Evolutionary conservation across 1,140 invertebrate species (phyloP).

Genomic region (Phortica variegata): DNA sequence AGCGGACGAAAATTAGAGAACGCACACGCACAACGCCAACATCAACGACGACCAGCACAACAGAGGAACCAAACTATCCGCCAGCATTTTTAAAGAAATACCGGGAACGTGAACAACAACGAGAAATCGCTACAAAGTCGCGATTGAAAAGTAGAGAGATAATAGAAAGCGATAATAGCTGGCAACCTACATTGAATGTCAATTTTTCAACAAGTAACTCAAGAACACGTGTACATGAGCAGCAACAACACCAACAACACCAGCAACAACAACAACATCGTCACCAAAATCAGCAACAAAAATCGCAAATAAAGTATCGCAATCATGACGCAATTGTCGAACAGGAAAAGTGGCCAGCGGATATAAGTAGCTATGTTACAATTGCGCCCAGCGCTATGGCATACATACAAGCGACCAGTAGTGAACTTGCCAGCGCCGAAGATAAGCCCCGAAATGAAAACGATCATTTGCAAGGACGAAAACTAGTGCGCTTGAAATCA

Average conservation of each 20-base stretch:
- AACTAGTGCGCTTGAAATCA: too few relatives aligned
- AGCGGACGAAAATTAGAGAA: constrained; percentile 16
- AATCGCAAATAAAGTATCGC: too few relatives aligned
- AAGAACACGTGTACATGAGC: constrained; percentile 37
- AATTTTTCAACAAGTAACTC: constrained; percentile 35
- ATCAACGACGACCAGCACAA: constrained; percentile 24
- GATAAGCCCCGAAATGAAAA: too few relatives aligned
- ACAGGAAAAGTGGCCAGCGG: constrained; percentile 34
- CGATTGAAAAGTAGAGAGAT: too few relatives aligned
- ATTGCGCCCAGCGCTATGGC: constrained; percentile 45
- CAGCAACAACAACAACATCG: constrained; percentile 28
- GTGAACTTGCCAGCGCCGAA: too few relatives aligned
- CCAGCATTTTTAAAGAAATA: constrained; percentile 34
- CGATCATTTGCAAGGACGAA: too few relatives aligned
- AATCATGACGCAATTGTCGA: too few relatives aligned
- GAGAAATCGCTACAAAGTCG: constrained; percentile 26
- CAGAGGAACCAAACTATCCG: constrained; percentile 46
- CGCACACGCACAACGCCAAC: constrained; percentile 3
- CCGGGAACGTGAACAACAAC: constrained; percentile 26
- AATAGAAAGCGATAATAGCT: too few relatives aligned
- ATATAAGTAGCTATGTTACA: constrained; percentile 36
- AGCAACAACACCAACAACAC: constrained; percentile 27
- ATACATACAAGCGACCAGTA: too few relatives aligned
- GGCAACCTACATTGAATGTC: constrained; percentile 8
- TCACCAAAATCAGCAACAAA: too few relatives aligned